These are phyloP conservation scores for Leptura quadrifasciata DNA, from an alignment of 2,888 invertebrate genomes.

Conservation along the genomic window DNA sequence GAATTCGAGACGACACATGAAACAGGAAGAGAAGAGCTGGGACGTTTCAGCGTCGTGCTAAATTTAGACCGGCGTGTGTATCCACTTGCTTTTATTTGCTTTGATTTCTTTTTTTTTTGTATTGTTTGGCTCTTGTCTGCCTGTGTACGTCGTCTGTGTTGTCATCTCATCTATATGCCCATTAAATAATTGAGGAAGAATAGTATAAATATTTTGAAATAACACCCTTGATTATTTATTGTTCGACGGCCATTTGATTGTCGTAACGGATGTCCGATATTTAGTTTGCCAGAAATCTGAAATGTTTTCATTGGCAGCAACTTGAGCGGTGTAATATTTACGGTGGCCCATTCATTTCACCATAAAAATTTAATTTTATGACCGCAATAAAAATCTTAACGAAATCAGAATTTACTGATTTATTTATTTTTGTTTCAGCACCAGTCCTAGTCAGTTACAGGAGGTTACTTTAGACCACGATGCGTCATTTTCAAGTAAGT, in stretches of 20 bases:
- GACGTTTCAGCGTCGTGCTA: constrained; percentile 40
- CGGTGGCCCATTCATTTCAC: background rate
- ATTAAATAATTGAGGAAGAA: background rate
- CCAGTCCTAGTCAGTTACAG: constrained; percentile 82
- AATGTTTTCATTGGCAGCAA: background rate
- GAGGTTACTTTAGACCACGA: constrained; percentile 80
- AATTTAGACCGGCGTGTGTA: constrained; percentile 46
- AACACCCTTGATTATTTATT: background rate
- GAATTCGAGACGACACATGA: constrained; percentile 10
- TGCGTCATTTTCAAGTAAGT: constrained; percentile 72
- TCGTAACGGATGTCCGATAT: background rate
- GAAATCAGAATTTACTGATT: background rate
- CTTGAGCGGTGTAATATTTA: background rate
- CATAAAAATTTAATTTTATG: background rate
- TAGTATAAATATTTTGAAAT: background rate
- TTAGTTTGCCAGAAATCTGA: background rate
- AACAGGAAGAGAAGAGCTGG: constrained; percentile 41
- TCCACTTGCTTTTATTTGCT: constrained; percentile 45
- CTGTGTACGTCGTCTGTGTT: constrained; percentile 10
- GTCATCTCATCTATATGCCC: constrained; percentile 14
- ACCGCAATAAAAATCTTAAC: background rate
- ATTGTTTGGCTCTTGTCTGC: constrained; percentile 33
- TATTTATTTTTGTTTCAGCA: constrained; percentile 75
- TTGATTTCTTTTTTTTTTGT: constrained; percentile 41
- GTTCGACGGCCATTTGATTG: background rate